Evolutionary conservation across 2,888 invertebrate species (phyloP).

Genomic region (Iphiclides podalirius): DNA sequence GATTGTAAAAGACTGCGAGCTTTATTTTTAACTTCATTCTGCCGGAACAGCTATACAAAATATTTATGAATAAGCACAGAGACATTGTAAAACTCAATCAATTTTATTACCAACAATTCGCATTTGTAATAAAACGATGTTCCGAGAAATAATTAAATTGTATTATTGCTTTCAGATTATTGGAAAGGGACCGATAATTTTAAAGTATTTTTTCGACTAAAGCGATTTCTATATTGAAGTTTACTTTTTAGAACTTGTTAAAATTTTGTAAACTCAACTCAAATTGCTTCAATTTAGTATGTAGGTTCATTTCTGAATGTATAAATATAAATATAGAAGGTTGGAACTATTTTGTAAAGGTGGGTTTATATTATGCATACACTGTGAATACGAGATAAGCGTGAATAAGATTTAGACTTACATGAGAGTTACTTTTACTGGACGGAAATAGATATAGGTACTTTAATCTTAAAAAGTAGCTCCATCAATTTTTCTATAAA

Average conservation of each 20-base stretch:
- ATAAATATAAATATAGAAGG: conserved; percentile 15
- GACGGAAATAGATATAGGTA: not conserved
- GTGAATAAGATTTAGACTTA: conserved; percentile 21
- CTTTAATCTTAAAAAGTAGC: no score
- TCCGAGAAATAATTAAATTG: not conserved
- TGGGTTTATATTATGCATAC: conserved; percentile 21
- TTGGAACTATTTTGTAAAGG: conserved; percentile 21
- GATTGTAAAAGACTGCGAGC: conserved; percentile 19
- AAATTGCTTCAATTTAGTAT: conserved; percentile 15
- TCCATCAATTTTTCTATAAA: no score
- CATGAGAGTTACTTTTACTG: conserved; percentile 20
- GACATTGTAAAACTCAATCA: conserved; percentile 3
- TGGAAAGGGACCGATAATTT: no score
- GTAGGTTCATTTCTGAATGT: conserved; percentile 8
- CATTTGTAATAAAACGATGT: not conserved
- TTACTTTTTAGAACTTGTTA: no score
- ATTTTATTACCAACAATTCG: conserved; percentile 2
- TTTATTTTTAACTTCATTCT: conserved; percentile 15
- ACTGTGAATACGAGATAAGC: conserved; percentile 23
- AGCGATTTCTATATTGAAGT: no score
- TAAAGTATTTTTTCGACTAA: no score
- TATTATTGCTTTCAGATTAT: not conserved
- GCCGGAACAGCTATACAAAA: conserved; percentile 3
- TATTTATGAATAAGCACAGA: not conserved
- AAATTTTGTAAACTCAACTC: conserved; percentile 8